phyloP scores from a whole-genome alignment of 2,888 invertebrate species.

The Agrotis segetum region DNA sequence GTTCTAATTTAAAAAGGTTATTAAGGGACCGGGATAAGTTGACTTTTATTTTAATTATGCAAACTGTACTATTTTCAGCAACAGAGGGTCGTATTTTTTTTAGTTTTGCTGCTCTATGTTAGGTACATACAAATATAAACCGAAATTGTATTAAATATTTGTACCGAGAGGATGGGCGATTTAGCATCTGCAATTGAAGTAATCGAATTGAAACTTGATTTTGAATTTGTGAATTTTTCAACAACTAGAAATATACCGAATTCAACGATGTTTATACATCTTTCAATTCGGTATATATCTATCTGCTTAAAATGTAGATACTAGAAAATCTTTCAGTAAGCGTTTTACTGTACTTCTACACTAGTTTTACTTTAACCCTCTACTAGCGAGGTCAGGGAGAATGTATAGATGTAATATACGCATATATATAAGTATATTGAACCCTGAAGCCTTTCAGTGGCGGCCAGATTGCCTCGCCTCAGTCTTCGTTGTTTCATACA shows the following conservation, averaged over 20 bases:
- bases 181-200: neutral
- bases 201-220: neutral
- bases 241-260: too few relatives aligned
- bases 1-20: slow-evolving; percentile 43
- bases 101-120: neutral
- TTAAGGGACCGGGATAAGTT: slow-evolving; percentile 15
- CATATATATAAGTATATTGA: slow-evolving; percentile 39
- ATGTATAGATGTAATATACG: slow-evolving; percentile 2
- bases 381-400: slow-evolving; percentile 52
- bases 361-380: slow-evolving; percentile 30
- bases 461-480: slow-evolving; percentile 57
- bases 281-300: neutral
- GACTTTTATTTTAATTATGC: slow-evolving; percentile 42
- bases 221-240: neutral
- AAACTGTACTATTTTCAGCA: slow-evolving; percentile 27
- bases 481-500: slow-evolving; percentile 62
- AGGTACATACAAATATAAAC: neutral
- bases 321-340: neutral
- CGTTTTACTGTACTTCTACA: slow-evolving; percentile 4
- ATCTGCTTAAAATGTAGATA: too few relatives aligned
- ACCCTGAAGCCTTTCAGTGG: slow-evolving; percentile 63
- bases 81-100: slow-evolving; percentile 10
- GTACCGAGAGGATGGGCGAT: neutral
- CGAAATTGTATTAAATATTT: slow-evolving; percentile 33
- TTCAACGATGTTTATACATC: too few relatives aligned